A percentile compares a stretch with the other conserved stretches of the same genome.
phyloP scores from a whole-genome alignment of 2,888 invertebrate genomes.

The Cataglyphis albicans region DNA sequence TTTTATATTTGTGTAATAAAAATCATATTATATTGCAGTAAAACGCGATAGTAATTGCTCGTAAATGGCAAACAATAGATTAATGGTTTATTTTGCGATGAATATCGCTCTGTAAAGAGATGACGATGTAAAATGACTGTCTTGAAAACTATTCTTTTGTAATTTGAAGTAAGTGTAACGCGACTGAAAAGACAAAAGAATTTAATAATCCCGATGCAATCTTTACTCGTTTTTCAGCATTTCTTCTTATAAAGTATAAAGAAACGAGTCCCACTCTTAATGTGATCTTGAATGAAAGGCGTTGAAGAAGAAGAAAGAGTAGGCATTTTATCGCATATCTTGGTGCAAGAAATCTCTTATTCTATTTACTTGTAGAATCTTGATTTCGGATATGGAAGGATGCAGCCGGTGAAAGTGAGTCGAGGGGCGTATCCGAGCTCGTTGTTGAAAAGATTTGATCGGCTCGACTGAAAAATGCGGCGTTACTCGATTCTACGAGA shows the following conservation, averaged over 20 bases:
- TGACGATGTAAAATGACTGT: slow-evolving; percentile 14
- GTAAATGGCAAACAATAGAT: slow-evolving; percentile 28
- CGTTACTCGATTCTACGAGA: neutral
- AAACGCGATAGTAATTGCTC: neutral
- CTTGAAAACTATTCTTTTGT: slow-evolving; percentile 8
- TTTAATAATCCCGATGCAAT: slow-evolving; percentile 52
- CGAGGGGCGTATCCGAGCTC: slow-evolving; percentile 60
- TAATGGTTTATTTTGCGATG: neutral
- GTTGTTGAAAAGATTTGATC: slow-evolving; percentile 28
- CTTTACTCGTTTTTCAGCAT: slow-evolving; percentile 23
- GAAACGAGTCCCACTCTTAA: slow-evolving; percentile 32
- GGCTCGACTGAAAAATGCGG: neutral
- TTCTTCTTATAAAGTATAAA: slow-evolving; percentile 36
- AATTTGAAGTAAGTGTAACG: slow-evolving; percentile 48
- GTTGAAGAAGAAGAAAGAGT: slow-evolving; percentile 12
- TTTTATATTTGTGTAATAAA: neutral
- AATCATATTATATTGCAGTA: neutral
- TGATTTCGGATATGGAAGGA: slow-evolving; percentile 72
- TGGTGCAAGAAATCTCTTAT: slow-evolving; percentile 40
- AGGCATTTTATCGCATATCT: slow-evolving; percentile 15
- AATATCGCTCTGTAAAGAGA: slow-evolving; percentile 13
- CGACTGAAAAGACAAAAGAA: slow-evolving; percentile 47
- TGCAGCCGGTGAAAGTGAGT: slow-evolving; percentile 78
- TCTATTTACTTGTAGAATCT: slow-evolving; percentile 65
- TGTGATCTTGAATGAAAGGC: slow-evolving; percentile 33